These are phyloP conservation scores for Bradypodion ventrale DNA, from an alignment of 2,797 vertebrate genomes.

Conservation along the genomic window DNA sequence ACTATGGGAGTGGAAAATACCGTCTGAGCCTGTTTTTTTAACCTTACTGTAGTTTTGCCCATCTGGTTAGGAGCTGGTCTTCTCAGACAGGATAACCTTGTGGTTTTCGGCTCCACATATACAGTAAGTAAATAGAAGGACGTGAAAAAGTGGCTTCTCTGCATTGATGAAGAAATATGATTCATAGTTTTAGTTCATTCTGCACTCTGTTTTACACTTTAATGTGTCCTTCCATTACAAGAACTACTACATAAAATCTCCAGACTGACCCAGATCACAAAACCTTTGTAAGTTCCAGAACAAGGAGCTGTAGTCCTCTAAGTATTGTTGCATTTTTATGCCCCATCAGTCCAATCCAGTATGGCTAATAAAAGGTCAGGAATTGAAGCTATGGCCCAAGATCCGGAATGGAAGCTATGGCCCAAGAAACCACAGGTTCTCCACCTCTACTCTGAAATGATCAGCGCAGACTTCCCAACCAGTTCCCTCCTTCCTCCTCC, in stretches of 20 bases:
- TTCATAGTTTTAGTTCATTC: not conserved
- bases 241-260: not conserved
- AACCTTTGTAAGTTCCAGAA: not conserved
- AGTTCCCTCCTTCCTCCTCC: not conserved
- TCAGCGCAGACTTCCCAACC: not conserved
- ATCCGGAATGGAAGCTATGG: not conserved
- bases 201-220: not conserved
- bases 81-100: not conserved
- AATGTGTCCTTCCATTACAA: not conserved
- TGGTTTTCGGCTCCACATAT: not conserved
- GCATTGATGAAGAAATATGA: not conserved
- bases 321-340: not conserved
- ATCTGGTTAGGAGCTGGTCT: not conserved
- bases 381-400: not conserved
- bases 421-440: not conserved
- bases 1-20: not conserved
- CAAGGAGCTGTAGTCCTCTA: not conserved
- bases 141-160: not conserved
- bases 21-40: not conserved
- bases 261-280: not conserved
- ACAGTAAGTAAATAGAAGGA: not conserved
- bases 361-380: not conserved
- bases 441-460: not conserved
- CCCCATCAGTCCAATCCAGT: not conserved
- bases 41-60: not conserved